Conservation (phyloP, 2,113 vertebrate genomes). For the Carettochelys insculpta region DNA sequence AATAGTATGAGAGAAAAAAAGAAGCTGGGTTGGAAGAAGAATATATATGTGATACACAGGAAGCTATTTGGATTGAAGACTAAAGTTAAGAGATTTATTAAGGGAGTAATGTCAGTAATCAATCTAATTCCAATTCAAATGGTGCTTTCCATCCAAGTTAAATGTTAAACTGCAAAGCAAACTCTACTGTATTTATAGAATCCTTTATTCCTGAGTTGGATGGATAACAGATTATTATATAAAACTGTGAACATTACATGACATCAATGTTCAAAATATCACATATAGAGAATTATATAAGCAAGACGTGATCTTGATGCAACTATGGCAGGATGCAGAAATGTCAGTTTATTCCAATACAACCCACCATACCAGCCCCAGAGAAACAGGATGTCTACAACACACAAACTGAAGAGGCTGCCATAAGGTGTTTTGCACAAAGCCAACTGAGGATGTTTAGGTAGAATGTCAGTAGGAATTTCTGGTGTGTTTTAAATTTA, state of each 20-base stretch:
- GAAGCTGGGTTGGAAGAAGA: not conserved
- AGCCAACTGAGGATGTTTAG: not conserved
- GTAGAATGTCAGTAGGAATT: not conserved
- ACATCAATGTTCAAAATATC: not conserved
- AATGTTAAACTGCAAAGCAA: conserved; percentile 1
- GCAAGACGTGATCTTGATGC: not conserved
- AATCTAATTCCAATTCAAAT: not conserved
- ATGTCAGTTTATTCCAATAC: not conserved
- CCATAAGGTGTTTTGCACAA: not conserved
- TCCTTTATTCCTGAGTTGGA: not conserved
- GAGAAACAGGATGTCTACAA: not conserved
- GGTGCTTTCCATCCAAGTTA: not conserved
- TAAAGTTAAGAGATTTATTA: not conserved
- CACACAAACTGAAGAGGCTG: not conserved
- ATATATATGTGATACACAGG: accelerated
- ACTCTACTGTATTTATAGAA: not conserved
- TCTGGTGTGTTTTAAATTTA: not conserved
- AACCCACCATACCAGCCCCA: not conserved
- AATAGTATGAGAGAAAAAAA: not conserved
- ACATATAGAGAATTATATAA: not conserved
- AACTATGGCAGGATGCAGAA: not conserved
- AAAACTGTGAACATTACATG: not conserved
- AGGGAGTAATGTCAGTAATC: not conserved
- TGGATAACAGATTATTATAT: not conserved
- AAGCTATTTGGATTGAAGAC: not conserved